Evolutionary conservation across 1,140 invertebrate species (phyloP), one percentile per base, ranked within the genome.

Genomic region (Procambarus virginalis): DNA sequence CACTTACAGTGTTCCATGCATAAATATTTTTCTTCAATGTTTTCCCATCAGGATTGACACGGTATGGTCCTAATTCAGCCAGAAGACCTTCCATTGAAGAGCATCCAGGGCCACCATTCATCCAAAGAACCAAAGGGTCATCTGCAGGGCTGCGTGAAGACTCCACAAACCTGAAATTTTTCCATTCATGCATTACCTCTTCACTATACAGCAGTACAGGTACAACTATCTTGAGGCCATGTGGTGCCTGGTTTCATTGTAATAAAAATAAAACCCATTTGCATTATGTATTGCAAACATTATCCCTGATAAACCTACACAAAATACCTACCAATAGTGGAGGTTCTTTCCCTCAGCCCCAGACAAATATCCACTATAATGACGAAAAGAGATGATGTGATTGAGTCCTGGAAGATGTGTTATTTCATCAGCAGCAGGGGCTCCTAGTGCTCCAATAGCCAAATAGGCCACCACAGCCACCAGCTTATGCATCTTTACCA

Each of bases 91-190:
- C 97, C 64, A 98, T 93, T 0, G 97, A 97, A 0, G 96, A 95
- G 9, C 96, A 95, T 0, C 97, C 97, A 1, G 97, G 97, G 12
- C 97, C 95, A 78, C 97, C 97, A 94, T 98, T 97, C 2, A 98
- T 95, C 97, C 97, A 98, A 20, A 98, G 93, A n/a, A 97, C 94
- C 91, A 98, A 95, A 1, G 97, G 97, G 92, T 95, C 95, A 34
- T 86, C 75, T 46, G 76, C 76, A 12, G 84, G 84, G 34, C n/a
- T 70, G 46, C 22, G 46, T n/a, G 77, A 81, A 20, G 86, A 80
- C 55, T 88, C 79, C 12, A 88, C 60, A 75, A 88, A 82, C 78
- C 86, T 81, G 60, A 10, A 80, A 68, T 46, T 3, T n/a, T 51
- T 58, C 48, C 51, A 55, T 55, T 55, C 51, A 55, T 55, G 51